Percentiles rank a stretch among this genome's conserved stretches.
These are phyloP conservation scores for Epinephelus awoara DNA, from an alignment of 2,797 vertebrate genomes.

Conservation along the genomic window DNA sequence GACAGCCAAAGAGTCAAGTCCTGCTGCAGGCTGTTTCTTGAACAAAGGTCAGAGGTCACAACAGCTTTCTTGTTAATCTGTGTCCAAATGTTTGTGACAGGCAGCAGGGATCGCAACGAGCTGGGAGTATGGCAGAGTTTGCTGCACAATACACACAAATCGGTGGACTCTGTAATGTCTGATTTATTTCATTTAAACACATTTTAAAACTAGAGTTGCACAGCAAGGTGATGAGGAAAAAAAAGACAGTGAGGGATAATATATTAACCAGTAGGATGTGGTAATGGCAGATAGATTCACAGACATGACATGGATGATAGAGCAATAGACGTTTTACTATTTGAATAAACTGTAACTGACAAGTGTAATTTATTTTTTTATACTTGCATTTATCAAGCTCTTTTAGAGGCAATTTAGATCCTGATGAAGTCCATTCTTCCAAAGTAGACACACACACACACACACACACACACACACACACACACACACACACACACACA, in stretches of 20 bases:
- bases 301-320: conserved; percentile 64
- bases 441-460: conserved; percentile 31
- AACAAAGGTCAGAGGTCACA: conserved; percentile 48
- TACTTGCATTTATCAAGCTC: conserved; percentile 68
- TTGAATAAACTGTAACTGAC: conserved; percentile 73
- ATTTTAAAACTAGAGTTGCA: conserved; percentile 14
- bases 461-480: conserved; percentile 36
- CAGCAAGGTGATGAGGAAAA: conserved; percentile 20
- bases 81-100: conserved; percentile 31
- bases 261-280: conserved; percentile 55
- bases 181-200: conserved; percentile 17
- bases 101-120: not conserved
- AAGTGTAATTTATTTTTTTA: conserved; percentile 65
- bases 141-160: not conserved
- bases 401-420: conserved; percentile 70
- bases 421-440: conserved; percentile 53
- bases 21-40: conserved; percentile 47
- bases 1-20: conserved; percentile 35
- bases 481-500: too few relatives aligned
- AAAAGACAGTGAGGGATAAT: conserved; percentile 27
- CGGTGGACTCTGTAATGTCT: not conserved
- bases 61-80: conserved; percentile 15
- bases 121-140: not conserved
- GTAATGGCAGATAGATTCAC: conserved; percentile 53
- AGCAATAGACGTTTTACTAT: conserved; percentile 66